Conservation (phyloP, 2,797 vertebrate species). For the Kryptolebias ocellatus region DNA sequence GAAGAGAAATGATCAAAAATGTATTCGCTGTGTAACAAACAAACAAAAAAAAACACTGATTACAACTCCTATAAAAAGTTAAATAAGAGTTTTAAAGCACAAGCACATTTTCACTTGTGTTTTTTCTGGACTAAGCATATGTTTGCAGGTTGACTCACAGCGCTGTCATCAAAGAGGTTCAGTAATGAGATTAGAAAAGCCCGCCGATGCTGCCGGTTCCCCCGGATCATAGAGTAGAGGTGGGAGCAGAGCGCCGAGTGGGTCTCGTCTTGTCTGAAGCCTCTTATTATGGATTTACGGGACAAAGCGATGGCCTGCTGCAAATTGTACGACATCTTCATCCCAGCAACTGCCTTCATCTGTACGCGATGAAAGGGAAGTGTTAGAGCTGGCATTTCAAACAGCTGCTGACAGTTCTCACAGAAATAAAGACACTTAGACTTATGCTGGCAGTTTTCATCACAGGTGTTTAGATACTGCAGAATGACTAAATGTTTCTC, state of each 20-base stretch:
- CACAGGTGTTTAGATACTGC: too few relatives aligned
- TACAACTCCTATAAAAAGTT: too few relatives aligned
- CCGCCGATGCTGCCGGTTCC: constrained; percentile 93
- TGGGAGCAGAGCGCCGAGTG: constrained; percentile 90
- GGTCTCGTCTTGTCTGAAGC: constrained; percentile 92
- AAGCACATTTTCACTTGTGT: constrained; percentile 16
- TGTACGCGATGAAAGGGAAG: constrained; percentile 57
- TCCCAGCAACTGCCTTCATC: constrained; percentile 99
- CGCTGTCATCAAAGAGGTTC: constrained; percentile 96
- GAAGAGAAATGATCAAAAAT: background rate
- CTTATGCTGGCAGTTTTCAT: too few relatives aligned
- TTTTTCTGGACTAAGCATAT: background rate
- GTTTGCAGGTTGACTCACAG: constrained; percentile 82
- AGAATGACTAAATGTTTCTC: too few relatives aligned
- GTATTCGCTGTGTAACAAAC: too few relatives aligned
- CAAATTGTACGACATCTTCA: constrained; percentile 98
- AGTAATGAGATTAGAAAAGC: constrained; percentile 96
- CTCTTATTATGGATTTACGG: constrained; percentile 86
- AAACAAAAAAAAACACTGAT: background rate
- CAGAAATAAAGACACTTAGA: too few relatives aligned
- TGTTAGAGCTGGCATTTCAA: constrained; percentile 16
- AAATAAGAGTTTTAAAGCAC: background rate
- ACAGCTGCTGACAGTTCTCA: background rate
- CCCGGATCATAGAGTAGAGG: constrained; percentile 93
- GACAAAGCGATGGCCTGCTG: constrained; percentile 90